Evolutionary conservation across 1,140 invertebrate genomes (phyloP).

Genomic region (Papilio helenus): DNA sequence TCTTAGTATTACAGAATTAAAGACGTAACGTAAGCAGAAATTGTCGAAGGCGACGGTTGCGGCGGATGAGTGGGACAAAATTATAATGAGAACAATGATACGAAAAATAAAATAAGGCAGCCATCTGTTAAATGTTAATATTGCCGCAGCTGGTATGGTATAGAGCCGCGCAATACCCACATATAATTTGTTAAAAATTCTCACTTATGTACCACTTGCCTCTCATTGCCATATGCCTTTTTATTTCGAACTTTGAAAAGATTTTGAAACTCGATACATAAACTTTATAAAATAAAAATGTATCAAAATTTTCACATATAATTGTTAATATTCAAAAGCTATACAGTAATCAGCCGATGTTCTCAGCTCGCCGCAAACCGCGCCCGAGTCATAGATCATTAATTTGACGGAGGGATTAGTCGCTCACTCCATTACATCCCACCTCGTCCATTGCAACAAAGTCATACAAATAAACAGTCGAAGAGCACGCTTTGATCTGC

Average conservation of each 20-base stretch:
- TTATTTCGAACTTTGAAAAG: no score
- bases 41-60: background rate
- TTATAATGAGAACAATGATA: background rate
- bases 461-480: constrained; percentile 63
- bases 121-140: background rate
- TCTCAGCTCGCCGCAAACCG: background rate
- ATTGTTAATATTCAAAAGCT: background rate
- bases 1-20: no score
- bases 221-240: no score
- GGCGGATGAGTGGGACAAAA: background rate
- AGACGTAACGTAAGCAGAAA: no score
- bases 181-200: no score
- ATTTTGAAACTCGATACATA: background rate
- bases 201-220: no score
- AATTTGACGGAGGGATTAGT: constrained; percentile 42
- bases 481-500: constrained; percentile 54
- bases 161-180: no score
- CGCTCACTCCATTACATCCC: constrained; percentile 51
- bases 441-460: constrained; percentile 57
- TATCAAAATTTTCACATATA: background rate
- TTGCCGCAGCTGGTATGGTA: background rate
- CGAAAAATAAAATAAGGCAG: background rate
- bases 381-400: constrained; percentile 37
- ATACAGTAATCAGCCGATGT: background rate
- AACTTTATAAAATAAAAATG: no score